Percentiles rank a stretch among this genome's conserved stretches.
Conservation (phyloP, 2,797 vertebrate genomes). For the Protonibea diacanthus region DNA sequence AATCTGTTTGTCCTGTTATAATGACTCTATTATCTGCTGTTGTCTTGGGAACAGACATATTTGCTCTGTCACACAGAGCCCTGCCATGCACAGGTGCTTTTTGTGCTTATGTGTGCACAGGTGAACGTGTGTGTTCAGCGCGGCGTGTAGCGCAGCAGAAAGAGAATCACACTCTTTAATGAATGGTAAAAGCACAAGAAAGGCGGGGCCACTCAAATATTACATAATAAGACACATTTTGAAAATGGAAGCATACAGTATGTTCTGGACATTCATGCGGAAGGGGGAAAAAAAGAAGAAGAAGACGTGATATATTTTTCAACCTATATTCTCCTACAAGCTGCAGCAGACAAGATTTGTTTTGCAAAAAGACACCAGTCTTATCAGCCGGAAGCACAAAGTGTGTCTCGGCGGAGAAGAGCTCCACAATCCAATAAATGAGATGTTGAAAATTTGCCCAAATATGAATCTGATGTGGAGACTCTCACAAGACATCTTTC, state of each 20-base stretch:
- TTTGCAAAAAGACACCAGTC: slow-evolving; percentile 18
- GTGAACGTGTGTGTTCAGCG: slow-evolving; percentile 49
- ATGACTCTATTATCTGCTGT: slow-evolving; percentile 82
- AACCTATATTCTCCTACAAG: slow-evolving; percentile 24
- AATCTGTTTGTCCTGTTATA: slow-evolving; percentile 78
- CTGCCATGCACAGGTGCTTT: slow-evolving; percentile 74
- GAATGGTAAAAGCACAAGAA: slow-evolving; percentile 34
- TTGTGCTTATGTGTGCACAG: slow-evolving; percentile 76
- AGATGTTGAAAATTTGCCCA: slow-evolving; percentile 23
- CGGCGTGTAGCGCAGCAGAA: slow-evolving; percentile 26
- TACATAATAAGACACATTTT: slow-evolving; percentile 27
- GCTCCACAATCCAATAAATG: slow-evolving; percentile 6
- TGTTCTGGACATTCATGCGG: background rate
- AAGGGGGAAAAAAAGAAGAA: background rate
- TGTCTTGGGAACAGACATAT: slow-evolving; percentile 83
- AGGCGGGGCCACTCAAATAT: slow-evolving; percentile 22
- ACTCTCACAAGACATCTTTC: background rate
- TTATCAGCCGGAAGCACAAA: slow-evolving; percentile 50
- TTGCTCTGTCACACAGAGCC: slow-evolving; percentile 64
- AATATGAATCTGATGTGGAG: slow-evolving; percentile 27
- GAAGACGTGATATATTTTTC: slow-evolving; percentile 27
- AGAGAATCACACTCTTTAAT: slow-evolving; percentile 34
- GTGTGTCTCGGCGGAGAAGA: slow-evolving; percentile 17
- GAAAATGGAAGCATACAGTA: slow-evolving; percentile 11
- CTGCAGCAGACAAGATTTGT: slow-evolving; percentile 21